A percentile compares a stretch with the other conserved stretches of the same genome.
Evolutionary conservation across 2,113 vertebrate genomes (phyloP).

Genomic region (Takifugu flavidus): DNA sequence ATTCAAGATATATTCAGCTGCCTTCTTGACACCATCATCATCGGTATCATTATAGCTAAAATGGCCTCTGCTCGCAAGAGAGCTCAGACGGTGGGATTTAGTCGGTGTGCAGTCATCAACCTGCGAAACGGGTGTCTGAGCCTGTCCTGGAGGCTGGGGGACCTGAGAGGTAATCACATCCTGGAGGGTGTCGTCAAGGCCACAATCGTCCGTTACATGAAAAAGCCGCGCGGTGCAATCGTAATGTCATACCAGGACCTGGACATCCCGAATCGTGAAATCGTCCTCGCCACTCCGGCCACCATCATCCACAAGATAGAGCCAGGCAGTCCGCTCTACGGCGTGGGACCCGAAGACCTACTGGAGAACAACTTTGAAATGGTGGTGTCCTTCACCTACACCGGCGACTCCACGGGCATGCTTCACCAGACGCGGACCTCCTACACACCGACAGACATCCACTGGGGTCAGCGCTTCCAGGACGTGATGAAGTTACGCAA

Average conservation of each 20-base stretch:
- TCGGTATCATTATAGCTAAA: constrained; percentile 86
- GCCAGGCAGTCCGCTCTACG: constrained; percentile 85
- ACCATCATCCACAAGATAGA: constrained; percentile 85
- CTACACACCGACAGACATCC: constrained; percentile 85
- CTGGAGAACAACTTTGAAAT: constrained; percentile 86
- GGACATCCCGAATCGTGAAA: constrained; percentile 77
- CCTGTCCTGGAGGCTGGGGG: constrained; percentile 91
- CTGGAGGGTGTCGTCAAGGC: constrained; percentile 86
- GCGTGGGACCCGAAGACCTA: constrained; percentile 79
- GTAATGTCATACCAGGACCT: constrained; percentile 82
- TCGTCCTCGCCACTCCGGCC: constrained; percentile 84
- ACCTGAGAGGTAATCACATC: constrained; percentile 90
- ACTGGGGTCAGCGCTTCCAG: constrained; percentile 89
- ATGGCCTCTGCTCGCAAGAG: constrained; percentile 93
- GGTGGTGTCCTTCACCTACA: constrained; percentile 93
- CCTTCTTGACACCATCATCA: constrained; percentile 89
- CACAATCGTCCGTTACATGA: constrained; percentile 80
- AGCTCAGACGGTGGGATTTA: constrained; percentile 92
- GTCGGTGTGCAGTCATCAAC: constrained; percentile 83
- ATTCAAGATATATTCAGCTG: constrained; percentile 87
- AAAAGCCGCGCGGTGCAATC: constrained; percentile 75
- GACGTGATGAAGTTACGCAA: constrained; percentile 82
- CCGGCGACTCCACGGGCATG: constrained; percentile 88
- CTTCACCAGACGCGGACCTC: constrained; percentile 92
- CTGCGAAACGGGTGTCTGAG: constrained; percentile 82